Conservation (phyloP, 2,113 vertebrate genomes). For the Alligator sinensis region DNA sequence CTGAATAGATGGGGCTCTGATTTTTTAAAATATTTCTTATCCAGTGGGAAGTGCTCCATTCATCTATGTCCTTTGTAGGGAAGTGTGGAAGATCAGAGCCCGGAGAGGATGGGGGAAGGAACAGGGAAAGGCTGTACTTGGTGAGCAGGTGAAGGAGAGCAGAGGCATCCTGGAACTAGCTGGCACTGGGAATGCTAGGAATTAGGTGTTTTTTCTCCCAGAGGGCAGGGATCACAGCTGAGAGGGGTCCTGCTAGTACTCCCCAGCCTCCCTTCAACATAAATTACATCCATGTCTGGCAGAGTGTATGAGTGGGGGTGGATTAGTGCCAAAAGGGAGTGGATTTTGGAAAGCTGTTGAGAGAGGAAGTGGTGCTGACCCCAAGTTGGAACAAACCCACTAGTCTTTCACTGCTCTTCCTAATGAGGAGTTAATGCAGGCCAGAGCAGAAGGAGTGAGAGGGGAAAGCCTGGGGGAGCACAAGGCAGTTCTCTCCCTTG, state of each 20-base stretch:
- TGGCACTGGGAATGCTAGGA: constrained; percentile 34
- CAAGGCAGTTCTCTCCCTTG: background rate
- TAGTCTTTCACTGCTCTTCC: background rate
- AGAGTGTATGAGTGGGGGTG: background rate
- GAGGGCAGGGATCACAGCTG: constrained; percentile 14
- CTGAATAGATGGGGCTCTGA: background rate
- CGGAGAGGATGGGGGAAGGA: background rate
- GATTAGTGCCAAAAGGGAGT: background rate
- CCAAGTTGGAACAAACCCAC: background rate
- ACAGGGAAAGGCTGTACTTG: background rate
- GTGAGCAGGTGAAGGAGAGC: constrained; percentile 8
- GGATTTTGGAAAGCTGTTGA: background rate
- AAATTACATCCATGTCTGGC: background rate
- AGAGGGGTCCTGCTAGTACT: background rate
- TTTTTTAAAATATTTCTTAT: background rate
- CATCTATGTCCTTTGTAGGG: background rate
- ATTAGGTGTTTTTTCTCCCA: constrained; percentile 7
- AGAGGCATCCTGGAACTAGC: constrained; percentile 14
- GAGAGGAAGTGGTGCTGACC: constrained; percentile 24
- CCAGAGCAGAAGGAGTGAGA: background rate
- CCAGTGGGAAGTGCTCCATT: background rate
- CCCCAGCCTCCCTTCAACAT: constrained; percentile 19
- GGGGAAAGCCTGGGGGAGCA: background rate
- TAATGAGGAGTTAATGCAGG: background rate
- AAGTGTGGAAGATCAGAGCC: background rate